Evolutionary conservation across 1,140 invertebrate species (phyloP), one percentile per base, ranked within the genome.

Genomic region (Micrasema minimum): DNA sequence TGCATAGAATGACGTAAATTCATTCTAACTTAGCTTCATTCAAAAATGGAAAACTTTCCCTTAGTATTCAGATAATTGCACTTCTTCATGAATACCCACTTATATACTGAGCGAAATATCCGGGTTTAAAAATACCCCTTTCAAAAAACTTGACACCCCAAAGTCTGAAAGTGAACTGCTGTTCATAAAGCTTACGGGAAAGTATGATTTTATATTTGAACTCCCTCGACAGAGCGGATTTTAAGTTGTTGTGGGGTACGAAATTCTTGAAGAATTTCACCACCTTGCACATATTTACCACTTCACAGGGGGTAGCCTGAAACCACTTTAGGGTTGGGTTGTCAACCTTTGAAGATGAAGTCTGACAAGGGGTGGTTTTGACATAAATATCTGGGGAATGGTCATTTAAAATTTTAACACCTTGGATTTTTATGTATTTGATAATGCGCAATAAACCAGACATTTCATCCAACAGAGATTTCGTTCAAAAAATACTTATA

Each of bases 11-110:
- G 46, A 18, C 46, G 46, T 48, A 48, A 48, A n/a, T 48, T 16
- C 11, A 16, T 20, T 48, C 20, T 16, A 26, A 26, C 23, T 53
- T 53, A 26, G 23, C 50, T 31, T 22, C 26, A 22, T 53, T 53
- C 50, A 53, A 53, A 53, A 53, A 53, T 53, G 50, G 2, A 22
- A 31, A 53, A 26, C 50, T 53, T 53, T 51, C 48, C 50, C 12
- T 26, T 10, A 31, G 50, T 22, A 16, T 53, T 53, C 26, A 14
- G 22, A 53, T 53, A 53, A 26, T 53, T 53, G 23, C 23, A 53
- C 23, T 53, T 53, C 50, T 53, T 53, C 11, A 22, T 26, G 10
- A 20, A 20, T 22, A 53, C 23, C 50, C 50, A 53, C 23, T 53
- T 31, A 53, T n/a, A 31, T 7, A 4, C 26, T 2, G 26, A 31